Conservation (phyloP, 2,888 invertebrate species). For the Drosophila greeni region DNA sequence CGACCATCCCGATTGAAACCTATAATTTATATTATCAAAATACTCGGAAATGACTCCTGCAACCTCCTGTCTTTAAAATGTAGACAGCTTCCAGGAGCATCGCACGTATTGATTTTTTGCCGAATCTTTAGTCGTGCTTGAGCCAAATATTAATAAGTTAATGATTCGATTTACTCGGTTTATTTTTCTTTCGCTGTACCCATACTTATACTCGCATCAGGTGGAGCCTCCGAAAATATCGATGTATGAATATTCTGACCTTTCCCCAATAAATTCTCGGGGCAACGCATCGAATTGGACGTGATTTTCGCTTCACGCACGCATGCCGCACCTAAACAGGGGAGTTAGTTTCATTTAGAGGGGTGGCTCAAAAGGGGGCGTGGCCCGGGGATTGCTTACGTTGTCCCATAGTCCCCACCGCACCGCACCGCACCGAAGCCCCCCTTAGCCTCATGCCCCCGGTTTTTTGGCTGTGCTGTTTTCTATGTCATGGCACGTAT, state of each 20-base stretch:
- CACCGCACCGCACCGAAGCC: neutral
- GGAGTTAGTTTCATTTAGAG: constrained; percentile 34
- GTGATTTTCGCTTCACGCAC: constrained; percentile 65
- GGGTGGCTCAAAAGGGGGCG: constrained; percentile 13
- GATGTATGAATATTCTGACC: constrained; percentile 70
- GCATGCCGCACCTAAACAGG: constrained; percentile 63
- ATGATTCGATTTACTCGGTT: constrained; percentile 6
- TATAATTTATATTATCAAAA: neutral
- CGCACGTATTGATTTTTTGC: constrained; percentile 2
- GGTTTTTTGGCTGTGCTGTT: constrained; percentile 48
- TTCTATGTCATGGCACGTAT: constrained; percentile 70
- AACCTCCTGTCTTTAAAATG: neutral
- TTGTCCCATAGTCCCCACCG: constrained; percentile 18
- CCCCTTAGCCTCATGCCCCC: neutral
- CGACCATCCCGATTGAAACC: neutral
- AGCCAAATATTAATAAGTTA: neutral
- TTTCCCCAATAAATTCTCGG: constrained; percentile 64
- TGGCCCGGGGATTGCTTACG: constrained; percentile 40
- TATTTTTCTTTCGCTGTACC: constrained; percentile 8
- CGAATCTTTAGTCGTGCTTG: neutral
- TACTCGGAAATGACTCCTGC: neutral
- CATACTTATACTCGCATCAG: constrained; percentile 11
- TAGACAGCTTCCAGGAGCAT: constrained; percentile 1
- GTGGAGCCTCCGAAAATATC: constrained; percentile 48
- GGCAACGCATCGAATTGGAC: constrained; percentile 63